Evolutionary conservation across 2,888 invertebrate genomes (phyloP).

Genomic region (Drosophila quinaria): DNA sequence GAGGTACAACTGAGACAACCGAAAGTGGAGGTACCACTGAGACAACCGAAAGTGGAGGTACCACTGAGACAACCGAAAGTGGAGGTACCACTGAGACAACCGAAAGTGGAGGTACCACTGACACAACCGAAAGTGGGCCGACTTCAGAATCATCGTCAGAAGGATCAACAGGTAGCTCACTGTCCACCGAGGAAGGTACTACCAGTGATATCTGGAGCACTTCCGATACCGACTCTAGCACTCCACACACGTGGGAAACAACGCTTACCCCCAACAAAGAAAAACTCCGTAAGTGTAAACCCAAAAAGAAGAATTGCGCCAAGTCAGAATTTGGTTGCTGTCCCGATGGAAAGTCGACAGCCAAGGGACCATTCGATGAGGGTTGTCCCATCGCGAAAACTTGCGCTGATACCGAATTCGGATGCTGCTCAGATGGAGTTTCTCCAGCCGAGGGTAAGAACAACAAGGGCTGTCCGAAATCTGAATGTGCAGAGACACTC

Average conservation of each 20-base stretch:
- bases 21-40: constrained; percentile 48
- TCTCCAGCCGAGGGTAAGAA: constrained; percentile 91
- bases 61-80: constrained; percentile 36
- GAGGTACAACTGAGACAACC: constrained; percentile 35
- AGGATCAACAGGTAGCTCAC: constrained; percentile 57
- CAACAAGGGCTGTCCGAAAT: constrained; percentile 91
- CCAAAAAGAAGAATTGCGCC: constrained; percentile 87
- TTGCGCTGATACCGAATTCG: constrained; percentile 91
- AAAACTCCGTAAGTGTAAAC: constrained; percentile 87
- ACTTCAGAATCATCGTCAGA: constrained; percentile 50
- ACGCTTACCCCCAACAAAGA: constrained; percentile 86
- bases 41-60: constrained; percentile 31
- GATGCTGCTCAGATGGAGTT: constrained; percentile 94
- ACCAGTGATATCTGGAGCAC: constrained; percentile 85
- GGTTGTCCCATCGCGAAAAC: constrained; percentile 91
- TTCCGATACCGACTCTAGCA: constrained; percentile 86
- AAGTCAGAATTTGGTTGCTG: constrained; percentile 93
- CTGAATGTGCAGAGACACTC: constrained; percentile 91
- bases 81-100: constrained; percentile 34
- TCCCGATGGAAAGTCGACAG: constrained; percentile 91
- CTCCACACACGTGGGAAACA: constrained; percentile 87
- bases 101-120: constrained; percentile 45
- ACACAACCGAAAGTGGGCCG: constrained; percentile 32
- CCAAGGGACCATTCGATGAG: constrained; percentile 93
- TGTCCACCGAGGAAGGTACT: constrained; percentile 70